Conservation (phyloP, 2,888 invertebrate species). For the Ochropleura leucogaster region DNA sequence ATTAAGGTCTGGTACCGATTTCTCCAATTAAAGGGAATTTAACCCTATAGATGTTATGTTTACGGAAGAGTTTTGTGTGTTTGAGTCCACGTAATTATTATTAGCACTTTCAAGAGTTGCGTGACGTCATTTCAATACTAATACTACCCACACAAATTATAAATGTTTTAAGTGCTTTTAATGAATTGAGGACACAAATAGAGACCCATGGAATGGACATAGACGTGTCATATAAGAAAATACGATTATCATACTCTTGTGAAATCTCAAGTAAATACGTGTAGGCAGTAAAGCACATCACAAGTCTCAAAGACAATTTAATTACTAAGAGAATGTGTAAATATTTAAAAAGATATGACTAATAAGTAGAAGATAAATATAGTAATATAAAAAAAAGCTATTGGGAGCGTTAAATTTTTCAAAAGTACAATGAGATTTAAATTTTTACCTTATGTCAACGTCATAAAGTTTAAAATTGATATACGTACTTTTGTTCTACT, state of each 20-base stretch:
- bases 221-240: not conserved
- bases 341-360: conserved; percentile 40
- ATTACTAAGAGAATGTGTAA: conserved; percentile 40
- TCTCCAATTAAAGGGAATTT: not conserved
- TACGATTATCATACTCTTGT: conserved; percentile 4
- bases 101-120: conserved; percentile 12
- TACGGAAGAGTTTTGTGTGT: not conserved
- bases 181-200: conserved; percentile 10
- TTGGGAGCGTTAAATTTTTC: conserved; percentile 26
- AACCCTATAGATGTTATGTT: not conserved
- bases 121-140: conserved; percentile 12
- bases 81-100: not conserved
- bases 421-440: conserved; percentile 60
- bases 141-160: conserved; percentile 27
- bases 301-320: conserved; percentile 29
- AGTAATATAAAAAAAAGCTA: conserved; percentile 39
- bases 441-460: conserved; percentile 57
- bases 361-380: conserved; percentile 17
- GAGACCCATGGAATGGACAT: not conserved
- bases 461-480: conserved; percentile 56
- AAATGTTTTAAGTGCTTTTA: conserved; percentile 12
- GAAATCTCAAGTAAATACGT: conserved; percentile 18
- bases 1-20: not conserved
- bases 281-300: not conserved
- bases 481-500: conserved; percentile 50